phyloP scores from a whole-genome alignment of 2,113 vertebrate genomes.

The Etia nguti region DNA sequence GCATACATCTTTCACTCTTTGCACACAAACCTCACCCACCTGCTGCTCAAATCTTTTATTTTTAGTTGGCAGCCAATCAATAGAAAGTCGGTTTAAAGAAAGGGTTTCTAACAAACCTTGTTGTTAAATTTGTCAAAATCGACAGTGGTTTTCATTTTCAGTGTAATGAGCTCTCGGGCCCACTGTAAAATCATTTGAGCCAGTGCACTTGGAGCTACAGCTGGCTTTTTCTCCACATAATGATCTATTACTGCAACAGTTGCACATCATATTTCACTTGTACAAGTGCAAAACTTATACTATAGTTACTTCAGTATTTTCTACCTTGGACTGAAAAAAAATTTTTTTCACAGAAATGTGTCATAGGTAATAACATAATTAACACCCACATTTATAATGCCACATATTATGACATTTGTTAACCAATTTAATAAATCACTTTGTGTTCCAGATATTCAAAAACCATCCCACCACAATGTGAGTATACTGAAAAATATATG shows the following conservation, averaged over 20 bases:
- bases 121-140: not conserved
- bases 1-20: not conserved
- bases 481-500: not conserved
- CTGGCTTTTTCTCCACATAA: not conserved
- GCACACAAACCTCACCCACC: not conserved
- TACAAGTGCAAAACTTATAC: not conserved
- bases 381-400: not conserved
- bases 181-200: not conserved
- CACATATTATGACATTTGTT: not conserved
- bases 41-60: not conserved
- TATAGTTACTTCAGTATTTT: not conserved
- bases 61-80: not conserved
- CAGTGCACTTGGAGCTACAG: not conserved
- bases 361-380: not conserved
- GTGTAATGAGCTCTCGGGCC: not conserved
- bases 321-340: not conserved
- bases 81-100: not conserved
- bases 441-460: not conserved
- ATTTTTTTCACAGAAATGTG: not conserved
- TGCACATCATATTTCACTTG: no score
- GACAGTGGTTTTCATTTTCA: not conserved
- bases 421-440: not conserved
- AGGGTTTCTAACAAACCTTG: not conserved
- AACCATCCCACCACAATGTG: not conserved
- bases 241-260: no score